Evolutionary conservation across 2,888 invertebrate species (phyloP).

Genomic region (Lumbricus terrestris): DNA sequence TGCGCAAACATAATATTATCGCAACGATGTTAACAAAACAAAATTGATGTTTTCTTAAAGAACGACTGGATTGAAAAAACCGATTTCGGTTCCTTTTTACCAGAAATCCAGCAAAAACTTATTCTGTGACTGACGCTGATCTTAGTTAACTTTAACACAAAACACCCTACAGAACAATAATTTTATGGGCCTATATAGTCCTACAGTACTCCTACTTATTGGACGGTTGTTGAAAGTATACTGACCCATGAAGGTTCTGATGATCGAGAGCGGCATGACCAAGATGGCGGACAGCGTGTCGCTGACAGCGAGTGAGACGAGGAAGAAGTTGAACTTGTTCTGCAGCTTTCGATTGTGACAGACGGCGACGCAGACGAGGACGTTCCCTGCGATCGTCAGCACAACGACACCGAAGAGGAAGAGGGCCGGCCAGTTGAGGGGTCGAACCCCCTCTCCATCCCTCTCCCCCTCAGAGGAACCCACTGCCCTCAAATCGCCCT

Average conservation of each 20-base stretch:
- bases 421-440: conserved; percentile 39
- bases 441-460: not conserved
- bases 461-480: not conserved
- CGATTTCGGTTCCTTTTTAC: too few species aligned
- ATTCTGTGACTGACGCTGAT: too few species aligned
- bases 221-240: not conserved
- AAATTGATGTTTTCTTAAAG: too few species aligned
- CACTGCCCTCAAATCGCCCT: not conserved
- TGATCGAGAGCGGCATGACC: conserved; percentile 42
- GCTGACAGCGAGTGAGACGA: conserved; percentile 42
- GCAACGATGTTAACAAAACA: too few species aligned
- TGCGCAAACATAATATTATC: too few species aligned
- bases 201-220: too few species aligned
- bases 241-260: conserved; percentile 40
- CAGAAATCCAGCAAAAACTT: too few species aligned
- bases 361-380: conserved; percentile 44
- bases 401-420: conserved; percentile 40
- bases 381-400: conserved; percentile 41
- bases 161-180: too few species aligned
- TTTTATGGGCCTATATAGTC: too few species aligned
- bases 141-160: too few species aligned
- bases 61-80: too few species aligned
- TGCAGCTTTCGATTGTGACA: conserved; percentile 41
- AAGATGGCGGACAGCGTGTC: conserved; percentile 41
- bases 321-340: conserved; percentile 45